phyloP scores from a whole-genome alignment of 1,140 invertebrate species.

The Argopecten irradians region DNA sequence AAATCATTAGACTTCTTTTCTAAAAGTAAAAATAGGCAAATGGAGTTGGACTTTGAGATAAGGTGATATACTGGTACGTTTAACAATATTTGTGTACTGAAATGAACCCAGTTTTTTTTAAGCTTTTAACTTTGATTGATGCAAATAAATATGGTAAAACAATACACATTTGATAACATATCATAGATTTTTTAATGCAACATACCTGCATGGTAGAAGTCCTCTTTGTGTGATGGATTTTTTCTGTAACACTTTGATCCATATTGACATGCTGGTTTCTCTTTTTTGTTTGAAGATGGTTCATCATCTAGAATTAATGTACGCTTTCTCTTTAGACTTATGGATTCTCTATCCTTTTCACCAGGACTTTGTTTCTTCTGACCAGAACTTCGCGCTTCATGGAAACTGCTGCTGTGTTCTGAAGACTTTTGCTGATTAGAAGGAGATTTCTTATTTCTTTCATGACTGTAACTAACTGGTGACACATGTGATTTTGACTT shows the following conservation, averaged over 20 bases:
- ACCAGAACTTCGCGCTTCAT: background rate
- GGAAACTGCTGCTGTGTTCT: background rate
- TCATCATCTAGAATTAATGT: constrained; percentile 33
- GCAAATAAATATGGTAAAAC: background rate
- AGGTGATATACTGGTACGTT: too few relatives aligned
- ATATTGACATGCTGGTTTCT: constrained; percentile 62
- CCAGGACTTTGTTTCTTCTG: background rate
- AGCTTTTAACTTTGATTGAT: background rate
- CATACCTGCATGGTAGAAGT: constrained; percentile 62
- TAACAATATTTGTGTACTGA: too few relatives aligned
- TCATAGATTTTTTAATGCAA: background rate
- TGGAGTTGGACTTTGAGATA: too few relatives aligned
- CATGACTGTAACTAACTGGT: background rate
- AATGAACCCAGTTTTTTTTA: too few relatives aligned
- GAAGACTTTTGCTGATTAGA: constrained; percentile 26
- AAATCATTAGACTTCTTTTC: background rate
- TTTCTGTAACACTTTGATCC: constrained; percentile 67
- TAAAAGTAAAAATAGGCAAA: too few relatives aligned
- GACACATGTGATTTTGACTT: background rate
- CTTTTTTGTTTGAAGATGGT: background rate
- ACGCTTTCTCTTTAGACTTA: constrained; percentile 45
- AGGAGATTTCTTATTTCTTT: background rate
- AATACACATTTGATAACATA: background rate
- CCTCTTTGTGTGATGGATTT: constrained; percentile 65
- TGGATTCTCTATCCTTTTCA: background rate